These are phyloP conservation scores for Augiades crinisus DNA, from an alignment of 2,888 invertebrate species.

Conservation along the genomic window DNA sequence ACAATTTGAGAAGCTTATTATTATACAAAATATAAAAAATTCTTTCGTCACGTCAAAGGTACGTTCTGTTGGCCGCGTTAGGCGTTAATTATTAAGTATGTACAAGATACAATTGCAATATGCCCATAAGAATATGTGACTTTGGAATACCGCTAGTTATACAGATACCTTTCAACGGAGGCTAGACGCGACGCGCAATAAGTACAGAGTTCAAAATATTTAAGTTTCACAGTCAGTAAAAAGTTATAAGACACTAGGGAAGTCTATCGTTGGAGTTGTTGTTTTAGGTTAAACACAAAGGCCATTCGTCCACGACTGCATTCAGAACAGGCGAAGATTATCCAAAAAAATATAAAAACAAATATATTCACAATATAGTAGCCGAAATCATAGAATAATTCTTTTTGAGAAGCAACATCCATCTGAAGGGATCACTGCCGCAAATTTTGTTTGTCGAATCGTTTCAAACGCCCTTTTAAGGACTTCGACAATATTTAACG, in stretches of 20 bases:
- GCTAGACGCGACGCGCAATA: conserved; percentile 15
- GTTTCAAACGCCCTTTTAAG: no score
- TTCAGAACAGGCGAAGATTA: no score
- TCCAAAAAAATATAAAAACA: no score
- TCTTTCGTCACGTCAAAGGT: conserved; percentile 15
- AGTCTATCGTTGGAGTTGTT: conserved; percentile 34
- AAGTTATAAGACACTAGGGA: conserved; percentile 37
- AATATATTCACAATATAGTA: no score
- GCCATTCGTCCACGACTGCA: no score
- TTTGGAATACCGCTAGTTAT: neutral
- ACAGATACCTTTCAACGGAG: neutral
- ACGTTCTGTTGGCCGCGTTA: neutral
- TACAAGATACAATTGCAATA: conserved; percentile 13
- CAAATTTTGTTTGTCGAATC: no score
- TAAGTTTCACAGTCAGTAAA: conserved; percentile 13
- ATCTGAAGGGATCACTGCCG: no score
- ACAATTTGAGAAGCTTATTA: neutral
- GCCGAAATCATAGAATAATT: no score
- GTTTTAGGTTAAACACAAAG: no score
- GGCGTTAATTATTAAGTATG: neutral
- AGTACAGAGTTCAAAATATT: conserved; percentile 14
- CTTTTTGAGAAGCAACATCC: no score
- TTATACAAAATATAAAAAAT: conserved; percentile 11
- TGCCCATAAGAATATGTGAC: conserved; percentile 12
- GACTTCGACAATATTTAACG: no score